Percentiles rank a stretch among this genome's conserved stretches.
Evolutionary conservation across 2,113 vertebrate species (phyloP).

Genomic region (Vulpes lagopus): DNA sequence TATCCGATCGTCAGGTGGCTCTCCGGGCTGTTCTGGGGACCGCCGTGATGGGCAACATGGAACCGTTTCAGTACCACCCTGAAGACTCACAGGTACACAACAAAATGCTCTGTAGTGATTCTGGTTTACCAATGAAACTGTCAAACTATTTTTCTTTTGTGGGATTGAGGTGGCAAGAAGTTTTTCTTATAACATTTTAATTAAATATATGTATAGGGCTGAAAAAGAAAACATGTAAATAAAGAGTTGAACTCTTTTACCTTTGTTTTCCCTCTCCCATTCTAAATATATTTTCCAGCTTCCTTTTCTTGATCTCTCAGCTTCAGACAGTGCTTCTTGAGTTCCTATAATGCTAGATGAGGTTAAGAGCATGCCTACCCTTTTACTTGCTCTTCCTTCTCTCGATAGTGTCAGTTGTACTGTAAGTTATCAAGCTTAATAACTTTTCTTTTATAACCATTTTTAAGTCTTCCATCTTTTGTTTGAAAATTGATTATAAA

Average conservation of each 20-base stretch:
- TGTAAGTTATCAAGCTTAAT: background rate
- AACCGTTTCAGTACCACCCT: conserved; percentile 90
- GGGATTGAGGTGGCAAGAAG: background rate
- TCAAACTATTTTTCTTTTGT: background rate
- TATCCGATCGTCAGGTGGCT: conserved; percentile 93
- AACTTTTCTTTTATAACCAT: background rate
- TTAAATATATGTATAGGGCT: background rate
- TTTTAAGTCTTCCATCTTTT: conserved; percentile 32
- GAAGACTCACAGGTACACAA: conserved; percentile 93
- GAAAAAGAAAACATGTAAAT: background rate
- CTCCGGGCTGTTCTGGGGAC: conserved; percentile 95
- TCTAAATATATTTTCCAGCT: background rate
- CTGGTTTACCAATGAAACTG: background rate
- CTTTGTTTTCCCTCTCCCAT: background rate
- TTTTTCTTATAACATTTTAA: conserved; percentile 8
- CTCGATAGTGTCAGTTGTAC: background rate
- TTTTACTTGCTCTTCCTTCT: background rate
- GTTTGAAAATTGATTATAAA: conserved; percentile 37
- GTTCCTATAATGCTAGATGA: background rate
- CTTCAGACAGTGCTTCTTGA: background rate
- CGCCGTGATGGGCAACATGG: conserved; percentile 90
- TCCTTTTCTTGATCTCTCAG: background rate
- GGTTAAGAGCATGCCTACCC: background rate
- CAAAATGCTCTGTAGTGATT: background rate
- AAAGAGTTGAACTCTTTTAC: background rate